These are phyloP conservation scores for Ifrita kowaldi DNA, from an alignment of 2,113 vertebrate genomes.

Conservation along the genomic window DNA sequence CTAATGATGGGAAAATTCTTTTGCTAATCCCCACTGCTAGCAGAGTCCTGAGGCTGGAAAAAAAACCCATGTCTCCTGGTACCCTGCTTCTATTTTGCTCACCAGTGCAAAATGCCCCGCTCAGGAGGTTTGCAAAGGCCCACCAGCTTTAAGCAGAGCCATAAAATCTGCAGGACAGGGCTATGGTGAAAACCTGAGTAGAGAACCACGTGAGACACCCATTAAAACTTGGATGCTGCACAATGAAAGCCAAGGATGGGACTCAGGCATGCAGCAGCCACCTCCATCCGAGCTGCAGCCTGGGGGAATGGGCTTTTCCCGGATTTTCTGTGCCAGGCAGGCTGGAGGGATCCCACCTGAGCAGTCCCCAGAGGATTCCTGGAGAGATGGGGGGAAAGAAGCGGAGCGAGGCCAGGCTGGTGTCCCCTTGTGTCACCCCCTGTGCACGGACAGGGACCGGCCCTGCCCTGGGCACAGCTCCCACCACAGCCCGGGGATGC, in stretches of 20 bases:
- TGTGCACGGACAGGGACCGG: rapidly evolving
- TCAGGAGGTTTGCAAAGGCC: neutral
- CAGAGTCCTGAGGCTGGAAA: conserved; percentile 4
- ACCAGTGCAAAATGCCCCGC: neutral
- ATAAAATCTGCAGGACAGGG: neutral
- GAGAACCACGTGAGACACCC: neutral
- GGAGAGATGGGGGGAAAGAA: rapidly evolving
- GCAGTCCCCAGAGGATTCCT: neutral
- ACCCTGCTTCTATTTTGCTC: neutral
- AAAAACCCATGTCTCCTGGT: neutral
- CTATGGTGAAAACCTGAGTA: neutral
- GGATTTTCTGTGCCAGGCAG: neutral
- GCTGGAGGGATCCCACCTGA: neutral
- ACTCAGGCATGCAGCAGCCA: neutral
- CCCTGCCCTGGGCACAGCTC: neutral
- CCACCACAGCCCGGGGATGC: rapidly evolving
- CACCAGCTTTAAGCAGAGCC: neutral
- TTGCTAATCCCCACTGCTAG: conserved; percentile 31
- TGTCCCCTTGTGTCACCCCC: neutral
- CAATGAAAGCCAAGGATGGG: neutral
- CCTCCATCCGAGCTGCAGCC: rapidly evolving
- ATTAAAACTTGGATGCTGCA: neutral
- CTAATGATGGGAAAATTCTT: conserved; percentile 61
- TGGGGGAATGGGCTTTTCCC: rapidly evolving
- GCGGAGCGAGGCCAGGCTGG: rapidly evolving